These are phyloP conservation scores for Aldrovandia affinis DNA, from an alignment of 2,797 vertebrate genomes.

Conservation along the genomic window DNA sequence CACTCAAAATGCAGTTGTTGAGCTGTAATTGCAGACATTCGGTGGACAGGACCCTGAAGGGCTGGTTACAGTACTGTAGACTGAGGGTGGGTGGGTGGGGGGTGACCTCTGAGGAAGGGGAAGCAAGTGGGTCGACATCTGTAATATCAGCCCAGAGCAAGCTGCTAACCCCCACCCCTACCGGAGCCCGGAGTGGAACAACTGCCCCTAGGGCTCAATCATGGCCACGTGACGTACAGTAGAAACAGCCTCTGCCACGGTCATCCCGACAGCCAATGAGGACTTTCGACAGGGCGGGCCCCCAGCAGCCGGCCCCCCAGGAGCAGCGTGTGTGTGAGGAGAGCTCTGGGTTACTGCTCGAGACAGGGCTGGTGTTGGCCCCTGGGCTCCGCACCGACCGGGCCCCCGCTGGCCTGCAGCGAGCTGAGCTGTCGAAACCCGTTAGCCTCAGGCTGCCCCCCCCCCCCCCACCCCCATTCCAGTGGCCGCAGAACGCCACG, in stretches of 20 bases:
- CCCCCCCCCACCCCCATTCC: too few relatives aligned
- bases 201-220: not conserved
- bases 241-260: not conserved
- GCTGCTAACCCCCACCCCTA: not conserved
- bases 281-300: not conserved
- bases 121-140: not conserved
- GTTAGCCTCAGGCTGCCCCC: slow-evolving; percentile 50
- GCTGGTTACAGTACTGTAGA: too few relatives aligned
- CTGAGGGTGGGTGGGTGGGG: not conserved
- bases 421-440: slow-evolving; percentile 50
- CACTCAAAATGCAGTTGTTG: not conserved
- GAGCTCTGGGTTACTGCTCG: not conserved
- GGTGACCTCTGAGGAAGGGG: too few relatives aligned
- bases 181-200: not conserved
- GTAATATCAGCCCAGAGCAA: not conserved
- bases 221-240: not conserved
- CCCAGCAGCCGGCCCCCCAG: not conserved
- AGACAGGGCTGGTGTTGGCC: slow-evolving; percentile 9
- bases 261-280: not conserved
- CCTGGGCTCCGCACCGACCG: slow-evolving; percentile 43
- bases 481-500: not conserved
- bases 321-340: not conserved
- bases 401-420: slow-evolving; percentile 44
- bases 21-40: not conserved
- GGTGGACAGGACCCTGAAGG: not conserved